Base-by-base conservation (phyloP, 2,888 invertebrate species). In the Lapara coniferarum region DNA sequence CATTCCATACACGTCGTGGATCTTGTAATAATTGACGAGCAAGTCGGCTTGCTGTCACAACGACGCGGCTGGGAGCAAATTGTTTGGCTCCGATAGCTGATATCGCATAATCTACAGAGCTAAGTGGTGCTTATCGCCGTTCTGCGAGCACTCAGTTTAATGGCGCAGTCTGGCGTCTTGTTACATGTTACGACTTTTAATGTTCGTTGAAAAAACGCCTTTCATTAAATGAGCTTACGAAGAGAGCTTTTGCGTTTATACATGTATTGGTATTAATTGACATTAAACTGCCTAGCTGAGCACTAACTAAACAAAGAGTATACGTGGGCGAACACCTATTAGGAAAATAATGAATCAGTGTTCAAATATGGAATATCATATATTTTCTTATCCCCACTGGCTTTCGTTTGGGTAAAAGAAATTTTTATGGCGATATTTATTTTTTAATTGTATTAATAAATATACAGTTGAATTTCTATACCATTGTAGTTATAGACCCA, bases 101-200 rank as follows among this genome's bases (percentile, higher is more conserved):
- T 80, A 82, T 77, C 76, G 77, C 77, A 77, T 83, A 81, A 83
- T 81, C 79, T 76, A 73, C 67, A 49, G 71, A 75, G 74, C 74
- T 76, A 78, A 83, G 82, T 80, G 79, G 71, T 69, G 72, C 71
- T 73, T 71, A 74, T 72, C 53, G 73, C 76, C 70, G 69, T 59
- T 72, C 71, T 68, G 71, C 72, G 72, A 75, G 73, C 72, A 78
- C 75, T 73, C 69, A 68, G 67, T 76, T 70, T 81, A 80, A 80
- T 79, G 74, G 76, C 71, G 68, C 69, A 71, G 67, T 70, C 52
- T 55, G 66, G 52, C 44, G 59, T 69, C 55, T 44, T 68, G 58
- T 69, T 67, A 66, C 66, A 66, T 46, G 14, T 52, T 56, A 44
- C 14, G 19, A 30, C 63, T 69, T 49, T 69, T 66, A 49, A 46